These are phyloP conservation scores for Tinea pellionella DNA, from an alignment of 2,888 invertebrate genomes.

Conservation along the genomic window DNA sequence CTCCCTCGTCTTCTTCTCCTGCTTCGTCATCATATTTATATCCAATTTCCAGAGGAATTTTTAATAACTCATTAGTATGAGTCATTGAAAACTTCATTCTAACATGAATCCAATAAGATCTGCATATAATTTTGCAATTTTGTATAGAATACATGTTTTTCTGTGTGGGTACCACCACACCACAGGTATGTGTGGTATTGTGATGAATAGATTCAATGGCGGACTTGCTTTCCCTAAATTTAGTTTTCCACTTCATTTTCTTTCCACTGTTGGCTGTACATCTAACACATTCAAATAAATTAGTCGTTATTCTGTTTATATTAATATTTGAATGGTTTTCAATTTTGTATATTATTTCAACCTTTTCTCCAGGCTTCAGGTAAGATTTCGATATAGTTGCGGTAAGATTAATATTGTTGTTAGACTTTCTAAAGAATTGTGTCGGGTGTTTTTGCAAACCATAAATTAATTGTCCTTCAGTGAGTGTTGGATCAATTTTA, in stretches of 20 bases:
- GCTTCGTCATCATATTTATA: not conserved
- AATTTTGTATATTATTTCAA: conserved; percentile 13
- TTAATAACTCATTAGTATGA: conserved; percentile 17
- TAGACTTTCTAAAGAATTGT: not conserved
- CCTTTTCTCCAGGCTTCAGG: conserved; percentile 11
- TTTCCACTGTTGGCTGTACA: not conserved
- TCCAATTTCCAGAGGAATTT: conserved; percentile 11
- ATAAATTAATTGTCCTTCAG: not conserved
- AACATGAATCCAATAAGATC: conserved; percentile 20
- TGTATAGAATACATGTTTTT: conserved; percentile 1
- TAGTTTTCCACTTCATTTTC: not conserved
- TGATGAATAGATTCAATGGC: not conserved
- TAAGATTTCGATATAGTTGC: conserved; percentile 16
- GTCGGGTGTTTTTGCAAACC: not conserved
- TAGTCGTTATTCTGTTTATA: conserved; percentile 13
- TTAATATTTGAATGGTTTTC: conserved; percentile 13
- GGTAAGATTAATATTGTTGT: conserved; percentile 18
- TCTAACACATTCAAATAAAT: conserved; percentile 2
- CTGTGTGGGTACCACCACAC: not conserved
- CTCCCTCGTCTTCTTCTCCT: not conserved
- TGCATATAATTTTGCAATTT: conserved; percentile 14
- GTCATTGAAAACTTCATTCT: conserved; percentile 20
- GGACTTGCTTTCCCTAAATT: not conserved
- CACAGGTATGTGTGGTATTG: not conserved
- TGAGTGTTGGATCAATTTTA: not conserved